These are phyloP conservation scores for Ptilonorhynchus violaceus DNA, from an alignment of 2,113 vertebrate species.

Conservation along the genomic window DNA sequence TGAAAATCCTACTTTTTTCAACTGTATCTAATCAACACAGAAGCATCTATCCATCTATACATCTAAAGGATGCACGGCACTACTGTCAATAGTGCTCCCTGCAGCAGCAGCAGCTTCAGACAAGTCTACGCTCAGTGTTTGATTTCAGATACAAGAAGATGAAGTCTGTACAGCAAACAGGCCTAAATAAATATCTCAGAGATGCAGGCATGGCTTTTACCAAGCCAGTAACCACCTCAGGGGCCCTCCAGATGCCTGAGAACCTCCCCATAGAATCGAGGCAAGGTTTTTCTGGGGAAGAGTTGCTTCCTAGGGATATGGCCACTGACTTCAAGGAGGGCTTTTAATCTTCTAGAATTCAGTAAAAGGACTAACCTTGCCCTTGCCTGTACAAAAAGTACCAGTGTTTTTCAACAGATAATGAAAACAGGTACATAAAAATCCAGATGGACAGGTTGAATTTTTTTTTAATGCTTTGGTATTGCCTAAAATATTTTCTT, in stretches of 20 bases:
- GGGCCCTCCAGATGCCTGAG: background rate
- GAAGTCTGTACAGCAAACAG: background rate
- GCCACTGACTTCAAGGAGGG: background rate
- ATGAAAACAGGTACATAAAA: background rate
- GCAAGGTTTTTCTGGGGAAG: background rate
- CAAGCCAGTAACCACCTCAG: background rate
- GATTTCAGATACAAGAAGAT: background rate
- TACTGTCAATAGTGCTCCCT: background rate
- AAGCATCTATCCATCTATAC: background rate
- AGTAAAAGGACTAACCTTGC: background rate
- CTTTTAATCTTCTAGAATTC: background rate
- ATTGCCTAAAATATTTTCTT: background rate
- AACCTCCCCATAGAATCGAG: background rate
- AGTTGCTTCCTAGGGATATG: background rate
- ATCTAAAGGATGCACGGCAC: background rate
- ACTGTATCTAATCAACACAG: background rate
- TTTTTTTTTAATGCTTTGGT: background rate
- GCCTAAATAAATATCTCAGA: background rate
- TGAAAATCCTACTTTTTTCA: background rate
- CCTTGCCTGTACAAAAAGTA: background rate
- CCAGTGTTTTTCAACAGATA: background rate
- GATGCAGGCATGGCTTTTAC: background rate
- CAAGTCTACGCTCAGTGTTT: background rate
- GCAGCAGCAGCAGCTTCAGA: background rate
- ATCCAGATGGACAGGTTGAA: rapidly evolving